phyloP scores from a whole-genome alignment of 2,797 vertebrate species.

The Todus mexicanus region DNA sequence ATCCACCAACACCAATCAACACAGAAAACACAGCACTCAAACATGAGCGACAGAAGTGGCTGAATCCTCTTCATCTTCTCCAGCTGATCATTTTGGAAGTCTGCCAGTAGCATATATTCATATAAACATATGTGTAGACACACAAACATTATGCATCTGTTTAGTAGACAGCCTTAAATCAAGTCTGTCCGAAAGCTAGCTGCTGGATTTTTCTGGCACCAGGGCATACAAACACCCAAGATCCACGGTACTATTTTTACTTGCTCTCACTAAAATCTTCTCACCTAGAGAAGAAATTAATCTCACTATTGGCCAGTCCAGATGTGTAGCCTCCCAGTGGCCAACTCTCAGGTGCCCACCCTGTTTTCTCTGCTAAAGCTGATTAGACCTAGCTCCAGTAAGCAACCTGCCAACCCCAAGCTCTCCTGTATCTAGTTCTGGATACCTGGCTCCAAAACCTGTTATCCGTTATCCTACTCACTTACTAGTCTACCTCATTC shows the following conservation, averaged over 20 bases:
- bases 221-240: accelerated
- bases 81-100: background rate
- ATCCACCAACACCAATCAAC: accelerated
- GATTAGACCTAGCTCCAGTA: background rate
- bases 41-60: accelerated
- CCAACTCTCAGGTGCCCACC: too few species aligned
- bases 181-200: background rate
- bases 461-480: accelerated
- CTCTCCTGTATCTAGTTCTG: background rate
- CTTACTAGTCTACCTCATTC: accelerated
- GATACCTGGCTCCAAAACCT: background rate
- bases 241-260: background rate
- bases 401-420: accelerated
- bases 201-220: background rate
- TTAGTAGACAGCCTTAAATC: background rate
- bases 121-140: accelerated
- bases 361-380: background rate
- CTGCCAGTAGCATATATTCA: background rate
- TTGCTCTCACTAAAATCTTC: background rate
- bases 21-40: background rate
- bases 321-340: accelerated
- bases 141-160: background rate
- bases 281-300: background rate
- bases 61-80: background rate
- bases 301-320: background rate